Conservation (phyloP, 2,888 invertebrate genomes). For the Pollenia labialis region DNA sequence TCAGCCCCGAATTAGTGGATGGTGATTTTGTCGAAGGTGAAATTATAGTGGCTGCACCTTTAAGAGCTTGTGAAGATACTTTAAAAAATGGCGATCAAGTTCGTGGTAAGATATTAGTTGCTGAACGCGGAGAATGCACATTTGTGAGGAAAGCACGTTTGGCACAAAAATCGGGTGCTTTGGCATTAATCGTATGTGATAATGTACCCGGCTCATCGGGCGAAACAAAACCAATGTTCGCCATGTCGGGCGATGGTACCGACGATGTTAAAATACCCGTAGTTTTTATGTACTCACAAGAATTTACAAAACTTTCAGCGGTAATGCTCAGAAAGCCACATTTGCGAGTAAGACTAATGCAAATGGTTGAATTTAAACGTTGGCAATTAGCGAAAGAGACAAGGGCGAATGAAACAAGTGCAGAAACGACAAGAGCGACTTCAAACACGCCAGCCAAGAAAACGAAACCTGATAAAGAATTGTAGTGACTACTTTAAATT, state of each 20-base stretch:
- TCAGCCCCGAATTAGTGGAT: conserved; percentile 90
- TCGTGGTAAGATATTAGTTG: conserved; percentile 91
- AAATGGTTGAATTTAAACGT: conserved; percentile 83
- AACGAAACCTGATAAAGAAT: conserved; percentile 70
- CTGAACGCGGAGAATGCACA: conserved; percentile 96
- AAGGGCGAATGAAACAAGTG: conserved; percentile 71
- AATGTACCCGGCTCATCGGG: conserved; percentile 91
- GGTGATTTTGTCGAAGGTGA: conserved; percentile 88
- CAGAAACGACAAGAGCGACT: conserved; percentile 66
- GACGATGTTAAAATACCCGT: conserved; percentile 94
- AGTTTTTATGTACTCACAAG: conserved; percentile 93
- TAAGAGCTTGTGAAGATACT: conserved; percentile 86
- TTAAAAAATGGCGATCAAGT: conserved; percentile 87
- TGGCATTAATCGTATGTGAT: conserved; percentile 93
- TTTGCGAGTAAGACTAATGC: conserved; percentile 84
- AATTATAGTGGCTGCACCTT: conserved; percentile 88
- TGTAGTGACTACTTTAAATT: conserved; percentile 70
- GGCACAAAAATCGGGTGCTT: conserved; percentile 92
- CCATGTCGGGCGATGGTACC: conserved; percentile 97
- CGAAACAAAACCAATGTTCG: conserved; percentile 92
- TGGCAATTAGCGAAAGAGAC: conserved; percentile 80
- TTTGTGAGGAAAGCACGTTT: conserved; percentile 95
- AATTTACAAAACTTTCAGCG: conserved; percentile 88
- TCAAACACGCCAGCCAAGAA: conserved; percentile 48
- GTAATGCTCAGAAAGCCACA: conserved; percentile 86